Percentiles rank a stretch among this genome's conserved stretches.
phyloP scores from a whole-genome alignment of 2,113 vertebrate species.

The Dolichallabes microphthalmus region DNA sequence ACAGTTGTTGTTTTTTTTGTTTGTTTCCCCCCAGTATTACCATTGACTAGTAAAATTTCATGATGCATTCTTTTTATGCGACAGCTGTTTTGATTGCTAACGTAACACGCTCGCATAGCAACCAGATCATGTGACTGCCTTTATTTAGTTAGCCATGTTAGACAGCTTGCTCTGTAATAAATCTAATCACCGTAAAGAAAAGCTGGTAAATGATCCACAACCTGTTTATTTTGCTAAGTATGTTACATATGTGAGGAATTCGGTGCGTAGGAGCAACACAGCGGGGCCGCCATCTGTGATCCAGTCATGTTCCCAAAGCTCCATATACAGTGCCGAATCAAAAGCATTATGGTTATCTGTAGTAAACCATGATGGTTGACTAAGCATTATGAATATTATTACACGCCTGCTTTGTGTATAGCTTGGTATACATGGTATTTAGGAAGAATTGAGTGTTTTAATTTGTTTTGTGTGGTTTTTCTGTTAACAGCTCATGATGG shows the following conservation, averaged over 20 bases:
- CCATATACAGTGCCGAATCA: background rate
- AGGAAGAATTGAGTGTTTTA: background rate
- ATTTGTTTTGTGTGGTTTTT: background rate
- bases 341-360: background rate
- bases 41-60: background rate
- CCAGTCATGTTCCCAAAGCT: background rate
- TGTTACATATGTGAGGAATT: background rate
- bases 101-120: background rate
- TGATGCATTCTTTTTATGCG: background rate
- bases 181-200: background rate
- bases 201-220: background rate
- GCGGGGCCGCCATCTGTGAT: background rate
- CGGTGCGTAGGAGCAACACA: background rate
- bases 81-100: background rate
- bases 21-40: background rate
- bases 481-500: constrained; percentile 70
- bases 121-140: background rate
- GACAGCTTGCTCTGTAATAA: background rate
- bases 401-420: background rate
- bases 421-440: background rate
- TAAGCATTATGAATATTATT: background rate
- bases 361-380: background rate
- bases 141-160: background rate
- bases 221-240: background rate
- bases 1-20: background rate